phyloP scores from a whole-genome alignment of 2,797 vertebrate genomes.

The Typhlichthys subterraneus region DNA sequence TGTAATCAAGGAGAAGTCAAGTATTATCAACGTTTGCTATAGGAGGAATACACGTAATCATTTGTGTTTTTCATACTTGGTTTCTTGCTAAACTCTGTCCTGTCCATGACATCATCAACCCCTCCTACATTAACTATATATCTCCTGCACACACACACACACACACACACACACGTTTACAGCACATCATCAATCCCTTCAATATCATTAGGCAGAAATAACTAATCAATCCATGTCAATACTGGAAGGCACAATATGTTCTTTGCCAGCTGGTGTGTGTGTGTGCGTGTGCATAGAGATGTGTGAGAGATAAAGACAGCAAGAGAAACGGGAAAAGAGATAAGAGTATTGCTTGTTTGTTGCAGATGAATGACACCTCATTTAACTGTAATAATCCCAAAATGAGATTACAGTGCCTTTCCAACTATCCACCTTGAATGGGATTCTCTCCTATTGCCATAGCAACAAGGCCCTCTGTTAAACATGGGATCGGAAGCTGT shows the following conservation, averaged over 20 bases:
- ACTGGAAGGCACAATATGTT: not conserved
- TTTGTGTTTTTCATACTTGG: too few relatives aligned
- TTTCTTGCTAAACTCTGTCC: too few relatives aligned
- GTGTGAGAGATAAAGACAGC: not conserved
- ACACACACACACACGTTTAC: slow-evolving; percentile 9
- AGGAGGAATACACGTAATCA: too few relatives aligned
- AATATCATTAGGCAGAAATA: slow-evolving; percentile 10
- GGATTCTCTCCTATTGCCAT: slow-evolving; percentile 53
- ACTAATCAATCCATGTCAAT: slow-evolving; percentile 7
- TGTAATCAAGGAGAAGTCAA: too few relatives aligned
- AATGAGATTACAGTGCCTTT: not conserved
- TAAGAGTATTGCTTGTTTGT: not conserved
- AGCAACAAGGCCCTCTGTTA: slow-evolving; percentile 52
- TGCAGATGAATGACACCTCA: not conserved
- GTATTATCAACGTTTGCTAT: too few relatives aligned
- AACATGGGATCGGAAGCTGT: slow-evolving; percentile 36
- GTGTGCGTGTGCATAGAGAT: not conserved
- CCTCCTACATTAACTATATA: slow-evolving; percentile 12
- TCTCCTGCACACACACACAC: not conserved
- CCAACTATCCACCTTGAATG: slow-evolving; percentile 16
- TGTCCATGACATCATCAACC: slow-evolving; percentile 2
- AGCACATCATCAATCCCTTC: slow-evolving; percentile 14
- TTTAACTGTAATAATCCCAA: not conserved
- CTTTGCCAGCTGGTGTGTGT: not conserved
- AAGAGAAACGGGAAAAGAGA: not conserved